These are phyloP conservation scores for Malacoctenus gilli DNA, from an alignment of 2,797 vertebrate genomes.

Conservation along the genomic window DNA sequence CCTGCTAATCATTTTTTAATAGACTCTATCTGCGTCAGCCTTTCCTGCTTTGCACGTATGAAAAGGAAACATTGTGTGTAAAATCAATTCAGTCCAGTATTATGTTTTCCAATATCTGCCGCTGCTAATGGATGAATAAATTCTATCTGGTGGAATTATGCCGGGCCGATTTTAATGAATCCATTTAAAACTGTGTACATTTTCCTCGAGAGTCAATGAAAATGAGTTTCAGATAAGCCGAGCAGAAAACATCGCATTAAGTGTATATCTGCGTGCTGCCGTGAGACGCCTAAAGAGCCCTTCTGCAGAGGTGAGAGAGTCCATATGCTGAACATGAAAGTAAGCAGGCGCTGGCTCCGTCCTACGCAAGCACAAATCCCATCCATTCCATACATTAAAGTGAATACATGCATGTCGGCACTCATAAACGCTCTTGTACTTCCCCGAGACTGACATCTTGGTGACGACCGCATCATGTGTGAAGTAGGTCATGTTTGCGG, in stretches of 20 bases:
- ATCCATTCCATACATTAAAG: constrained; percentile 20
- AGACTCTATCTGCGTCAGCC: constrained; percentile 2
- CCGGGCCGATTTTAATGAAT: not conserved
- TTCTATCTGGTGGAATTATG: constrained; percentile 2
- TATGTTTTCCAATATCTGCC: not conserved
- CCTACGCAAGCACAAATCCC: constrained; percentile 32
- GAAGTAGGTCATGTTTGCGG: constrained; percentile 47
- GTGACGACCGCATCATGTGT: constrained; percentile 37
- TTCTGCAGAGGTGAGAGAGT: constrained; percentile 37
- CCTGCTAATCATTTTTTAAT: constrained; percentile 17
- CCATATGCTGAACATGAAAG: constrained; percentile 47
- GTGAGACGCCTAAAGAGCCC: constrained; percentile 40
- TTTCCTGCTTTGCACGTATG: constrained; percentile 6
- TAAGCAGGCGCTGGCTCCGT: constrained; percentile 22
- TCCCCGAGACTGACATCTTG: constrained; percentile 7
- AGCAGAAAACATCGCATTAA: too few species aligned
- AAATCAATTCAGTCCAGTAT: not conserved
- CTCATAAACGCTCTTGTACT: too few species aligned
- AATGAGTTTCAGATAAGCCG: not conserved
- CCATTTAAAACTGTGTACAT: constrained; percentile 1
- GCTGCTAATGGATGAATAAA: not conserved
- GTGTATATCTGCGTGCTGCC: constrained; percentile 4
- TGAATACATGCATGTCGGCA: not conserved
- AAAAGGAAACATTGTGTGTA: not conserved
- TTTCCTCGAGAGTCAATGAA: constrained; percentile 9